Evolutionary conservation across 2,888 invertebrate species (phyloP).

Genomic region (Trypoxylon attenuatum): DNA sequence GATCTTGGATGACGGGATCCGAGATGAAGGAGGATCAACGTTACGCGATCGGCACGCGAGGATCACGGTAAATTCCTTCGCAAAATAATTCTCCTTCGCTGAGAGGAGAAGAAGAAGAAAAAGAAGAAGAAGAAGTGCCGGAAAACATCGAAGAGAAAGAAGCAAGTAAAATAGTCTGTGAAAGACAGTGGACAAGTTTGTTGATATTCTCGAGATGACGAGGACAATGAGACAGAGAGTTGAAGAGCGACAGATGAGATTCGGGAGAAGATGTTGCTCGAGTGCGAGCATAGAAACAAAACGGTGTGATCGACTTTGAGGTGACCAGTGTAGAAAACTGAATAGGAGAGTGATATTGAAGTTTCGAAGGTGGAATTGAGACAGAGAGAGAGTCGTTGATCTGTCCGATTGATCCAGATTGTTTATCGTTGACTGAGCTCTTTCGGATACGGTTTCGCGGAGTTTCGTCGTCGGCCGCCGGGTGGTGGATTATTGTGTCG

Average conservation of each 20-base stretch:
- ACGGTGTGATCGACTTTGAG: no score
- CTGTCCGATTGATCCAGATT: background rate
- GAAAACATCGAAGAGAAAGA: slow-evolving; percentile 21
- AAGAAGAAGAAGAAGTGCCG: slow-evolving; percentile 14
- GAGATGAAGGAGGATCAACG: slow-evolving; percentile 16
- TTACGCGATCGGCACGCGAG: slow-evolving; percentile 14
- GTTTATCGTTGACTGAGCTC: background rate
- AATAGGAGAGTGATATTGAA: no score
- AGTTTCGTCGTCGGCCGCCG: background rate
- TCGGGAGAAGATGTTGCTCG: no score
- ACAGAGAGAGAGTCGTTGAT: background rate
- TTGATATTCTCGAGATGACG: no score
- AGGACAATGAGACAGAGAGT: no score
- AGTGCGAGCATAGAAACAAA: no score
- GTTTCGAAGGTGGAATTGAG: background rate
- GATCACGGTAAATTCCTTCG: slow-evolving; percentile 4
- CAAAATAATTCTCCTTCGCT: background rate
- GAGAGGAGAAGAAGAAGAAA: background rate
- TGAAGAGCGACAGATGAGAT: slow-evolving; percentile 1
- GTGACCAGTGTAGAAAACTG: no score
- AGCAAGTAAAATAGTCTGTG: no score
- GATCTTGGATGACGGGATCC: background rate
- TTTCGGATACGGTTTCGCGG: background rate
- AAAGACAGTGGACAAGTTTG: no score
- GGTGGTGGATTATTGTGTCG: background rate